phyloP scores from a whole-genome alignment of 2,888 invertebrate genomes.

The Shargacucullia verbasci region DNA sequence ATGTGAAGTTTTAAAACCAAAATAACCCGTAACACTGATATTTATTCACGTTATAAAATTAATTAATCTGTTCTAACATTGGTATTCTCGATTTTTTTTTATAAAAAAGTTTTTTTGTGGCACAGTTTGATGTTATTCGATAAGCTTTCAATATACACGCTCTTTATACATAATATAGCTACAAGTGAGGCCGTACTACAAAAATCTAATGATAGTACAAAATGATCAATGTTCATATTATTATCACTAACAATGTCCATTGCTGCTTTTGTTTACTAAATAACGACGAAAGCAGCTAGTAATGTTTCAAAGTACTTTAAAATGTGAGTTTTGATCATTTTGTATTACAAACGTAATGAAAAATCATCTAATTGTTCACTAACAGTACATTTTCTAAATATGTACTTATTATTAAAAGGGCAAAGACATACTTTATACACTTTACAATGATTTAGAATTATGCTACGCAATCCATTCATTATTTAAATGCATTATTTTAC shows the following conservation, averaged over 20 bases:
- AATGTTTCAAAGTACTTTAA: neutral
- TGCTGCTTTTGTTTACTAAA: neutral
- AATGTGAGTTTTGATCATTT: neutral
- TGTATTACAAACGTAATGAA: conserved; percentile 27
- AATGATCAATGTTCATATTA: conserved; percentile 17
- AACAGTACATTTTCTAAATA: conserved; percentile 35
- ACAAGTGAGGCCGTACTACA: conserved; percentile 50
- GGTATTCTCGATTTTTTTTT: neutral
- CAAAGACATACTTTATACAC: conserved; percentile 74
- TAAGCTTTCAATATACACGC: conserved; percentile 26
- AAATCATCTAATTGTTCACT: conserved; percentile 27
- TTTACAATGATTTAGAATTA: conserved; percentile 87
- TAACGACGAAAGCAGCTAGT: neutral
- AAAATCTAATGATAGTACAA: conserved; percentile 25
- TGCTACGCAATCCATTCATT: conserved; percentile 80
- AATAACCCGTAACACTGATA: too few relatives aligned
- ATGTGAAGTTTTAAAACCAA: too few relatives aligned
- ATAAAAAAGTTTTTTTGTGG: conserved; percentile 14
- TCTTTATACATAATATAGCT: conserved; percentile 42
- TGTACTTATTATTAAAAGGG: conserved; percentile 43
- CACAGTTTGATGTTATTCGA: conserved; percentile 19
- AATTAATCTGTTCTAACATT: too few relatives aligned
- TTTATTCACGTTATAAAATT: too few relatives aligned
- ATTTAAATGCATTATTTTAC: conserved; percentile 62
- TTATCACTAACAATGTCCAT: neutral